Percentiles rank a stretch among this genome's conserved stretches.
Conservation (phyloP, 2,888 invertebrate species). For the Malachius bipustulatus region DNA sequence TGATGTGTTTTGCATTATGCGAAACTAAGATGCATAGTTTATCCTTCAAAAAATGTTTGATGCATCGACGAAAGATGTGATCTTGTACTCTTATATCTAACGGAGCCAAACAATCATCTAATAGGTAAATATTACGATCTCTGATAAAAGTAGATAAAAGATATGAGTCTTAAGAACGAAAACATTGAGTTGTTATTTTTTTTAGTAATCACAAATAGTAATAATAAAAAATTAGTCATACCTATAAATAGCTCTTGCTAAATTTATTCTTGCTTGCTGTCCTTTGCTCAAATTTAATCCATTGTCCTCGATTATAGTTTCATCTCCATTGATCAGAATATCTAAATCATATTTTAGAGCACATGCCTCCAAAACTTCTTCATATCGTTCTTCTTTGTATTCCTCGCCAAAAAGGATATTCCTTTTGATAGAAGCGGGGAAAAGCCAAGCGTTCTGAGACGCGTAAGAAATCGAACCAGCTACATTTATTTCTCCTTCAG, state of each 20-base stretch:
- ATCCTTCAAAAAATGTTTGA: slow-evolving; percentile 23
- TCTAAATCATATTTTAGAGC: slow-evolving; percentile 54
- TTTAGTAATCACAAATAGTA: too few relatives aligned
- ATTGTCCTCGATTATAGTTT: slow-evolving; percentile 64
- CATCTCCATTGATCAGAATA: slow-evolving; percentile 59
- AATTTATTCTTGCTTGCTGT: slow-evolving; percentile 64
- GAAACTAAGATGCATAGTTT: slow-evolving; percentile 22
- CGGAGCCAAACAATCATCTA: slow-evolving; percentile 69
- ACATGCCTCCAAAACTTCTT: slow-evolving; percentile 48
- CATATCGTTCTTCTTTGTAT: slow-evolving; percentile 42
- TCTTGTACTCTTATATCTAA: slow-evolving; percentile 61
- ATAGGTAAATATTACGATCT: slow-evolving; percentile 57
- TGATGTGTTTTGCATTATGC: slow-evolving; percentile 18
- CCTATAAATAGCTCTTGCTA: slow-evolving; percentile 61
- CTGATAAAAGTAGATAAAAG: background rate
- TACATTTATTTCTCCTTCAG: slow-evolving; percentile 32
- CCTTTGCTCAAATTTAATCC: slow-evolving; percentile 70
- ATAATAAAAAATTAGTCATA: slow-evolving; percentile 41
- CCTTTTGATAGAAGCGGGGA: slow-evolving; percentile 49
- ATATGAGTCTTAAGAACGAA: too few relatives aligned
- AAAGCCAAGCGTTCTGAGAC: slow-evolving; percentile 49
- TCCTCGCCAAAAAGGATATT: slow-evolving; percentile 64
- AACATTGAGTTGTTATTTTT: background rate
- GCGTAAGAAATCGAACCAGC: slow-evolving; percentile 43
- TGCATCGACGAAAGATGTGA: slow-evolving; percentile 52